A percentile compares a stretch with the other conserved stretches of the same genome.
phyloP scores from a whole-genome alignment of 2,113 vertebrate species.

The Stigmatopora argus region DNA sequence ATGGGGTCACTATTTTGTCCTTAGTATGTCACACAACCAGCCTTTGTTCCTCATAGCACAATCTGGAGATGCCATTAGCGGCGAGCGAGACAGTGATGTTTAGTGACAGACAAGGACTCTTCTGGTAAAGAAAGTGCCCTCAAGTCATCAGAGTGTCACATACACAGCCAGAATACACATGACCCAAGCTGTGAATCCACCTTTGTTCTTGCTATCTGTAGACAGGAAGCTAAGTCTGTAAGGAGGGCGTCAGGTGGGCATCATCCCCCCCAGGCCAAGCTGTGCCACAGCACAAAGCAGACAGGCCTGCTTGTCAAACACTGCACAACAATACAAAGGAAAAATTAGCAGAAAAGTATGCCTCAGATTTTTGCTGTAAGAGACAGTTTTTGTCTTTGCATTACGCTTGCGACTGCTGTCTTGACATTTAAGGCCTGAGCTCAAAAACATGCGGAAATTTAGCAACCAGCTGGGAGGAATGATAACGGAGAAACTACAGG shows the following conservation, averaged over 20 bases:
- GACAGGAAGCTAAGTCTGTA: constrained; percentile 63
- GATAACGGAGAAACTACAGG: constrained; percentile 66
- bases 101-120: constrained; percentile 69
- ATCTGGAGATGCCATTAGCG: constrained; percentile 73
- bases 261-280: constrained; percentile 34
- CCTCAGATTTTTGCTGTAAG: constrained; percentile 54
- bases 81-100: constrained; percentile 66
- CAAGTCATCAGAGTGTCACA: constrained; percentile 62
- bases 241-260: constrained; percentile 48
- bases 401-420: constrained; percentile 57
- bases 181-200: constrained; percentile 50
- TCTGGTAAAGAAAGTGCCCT: constrained; percentile 64
- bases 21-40: constrained; percentile 47
- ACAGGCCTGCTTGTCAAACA: constrained; percentile 62
- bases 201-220: constrained; percentile 67
- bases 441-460: constrained; percentile 62
- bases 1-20: constrained; percentile 49
- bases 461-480: constrained; percentile 54
- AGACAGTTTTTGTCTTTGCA: constrained; percentile 60
- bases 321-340: constrained; percentile 41
- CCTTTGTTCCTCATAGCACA: constrained; percentile 64
- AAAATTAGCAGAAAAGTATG: constrained; percentile 31
- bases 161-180: constrained; percentile 33
- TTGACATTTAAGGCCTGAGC: constrained; percentile 62
- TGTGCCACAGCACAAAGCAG: constrained; percentile 41